phyloP scores from a whole-genome alignment of 1,140 invertebrate species.

The Bombus polaris region DNA sequence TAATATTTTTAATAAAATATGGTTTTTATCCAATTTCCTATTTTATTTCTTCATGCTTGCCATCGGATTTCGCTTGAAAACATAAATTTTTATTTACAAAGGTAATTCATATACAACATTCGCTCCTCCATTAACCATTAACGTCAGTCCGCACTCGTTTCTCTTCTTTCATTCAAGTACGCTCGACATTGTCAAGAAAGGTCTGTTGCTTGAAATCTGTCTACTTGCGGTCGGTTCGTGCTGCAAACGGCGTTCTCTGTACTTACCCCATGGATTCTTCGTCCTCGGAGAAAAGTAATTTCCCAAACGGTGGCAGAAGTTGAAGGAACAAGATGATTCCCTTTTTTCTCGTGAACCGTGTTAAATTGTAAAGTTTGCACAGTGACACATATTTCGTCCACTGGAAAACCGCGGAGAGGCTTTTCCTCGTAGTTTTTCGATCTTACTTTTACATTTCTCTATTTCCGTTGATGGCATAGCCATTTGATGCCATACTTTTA shows the following conservation, averaged over 20 bases:
- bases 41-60: neutral
- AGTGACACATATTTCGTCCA: too few species aligned
- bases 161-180: neutral
- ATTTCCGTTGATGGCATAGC: neutral
- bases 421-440: neutral
- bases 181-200: neutral
- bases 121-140: neutral
- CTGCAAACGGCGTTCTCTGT: conserved; percentile 21
- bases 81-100: neutral
- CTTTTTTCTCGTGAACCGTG: conserved; percentile 9
- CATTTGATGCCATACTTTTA: neutral
- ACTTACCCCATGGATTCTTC: conserved; percentile 30
- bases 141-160: neutral
- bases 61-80: neutral
- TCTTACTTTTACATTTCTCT: neutral
- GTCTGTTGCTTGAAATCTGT: neutral
- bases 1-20: neutral
- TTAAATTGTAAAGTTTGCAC: neutral
- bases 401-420: neutral
- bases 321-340: neutral
- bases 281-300: conserved; percentile 51
- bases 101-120: neutral
- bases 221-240: neutral
- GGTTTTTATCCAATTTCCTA: neutral
- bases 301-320: conserved; percentile 46